phyloP scores from a whole-genome alignment of 2,113 vertebrate species.

The Otus sunia region DNA sequence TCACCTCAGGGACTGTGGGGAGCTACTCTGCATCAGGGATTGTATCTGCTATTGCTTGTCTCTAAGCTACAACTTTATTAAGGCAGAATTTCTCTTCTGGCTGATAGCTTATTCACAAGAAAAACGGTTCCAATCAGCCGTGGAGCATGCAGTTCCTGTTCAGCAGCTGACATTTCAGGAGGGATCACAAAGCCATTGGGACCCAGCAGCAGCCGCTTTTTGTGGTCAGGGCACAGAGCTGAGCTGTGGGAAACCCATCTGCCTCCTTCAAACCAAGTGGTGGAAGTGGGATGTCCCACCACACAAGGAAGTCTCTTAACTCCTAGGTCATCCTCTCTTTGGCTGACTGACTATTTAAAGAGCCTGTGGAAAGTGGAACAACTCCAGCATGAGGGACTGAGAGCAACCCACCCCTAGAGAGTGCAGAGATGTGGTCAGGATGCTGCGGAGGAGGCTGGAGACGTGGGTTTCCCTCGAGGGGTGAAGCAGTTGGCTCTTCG shows the following conservation, averaged over 20 bases:
- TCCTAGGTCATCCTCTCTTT: neutral
- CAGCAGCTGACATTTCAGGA: neutral
- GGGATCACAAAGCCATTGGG: neutral
- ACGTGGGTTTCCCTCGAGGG: neutral
- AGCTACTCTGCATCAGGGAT: neutral
- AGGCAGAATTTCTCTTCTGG: neutral
- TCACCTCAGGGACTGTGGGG: neutral
- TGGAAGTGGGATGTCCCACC: neutral
- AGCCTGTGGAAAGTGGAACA: neutral
- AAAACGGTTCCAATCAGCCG: neutral
- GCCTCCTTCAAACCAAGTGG: neutral
- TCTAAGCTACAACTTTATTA: neutral
- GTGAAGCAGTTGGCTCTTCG: neutral
- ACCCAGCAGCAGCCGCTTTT: neutral
- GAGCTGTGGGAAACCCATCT: neutral
- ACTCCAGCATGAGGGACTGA: neutral
- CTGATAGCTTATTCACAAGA: neutral
- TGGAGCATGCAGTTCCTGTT: neutral
- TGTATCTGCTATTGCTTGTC: neutral
- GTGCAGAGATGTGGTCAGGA: accelerated
- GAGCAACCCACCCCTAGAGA: neutral
- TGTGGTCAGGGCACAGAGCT: neutral
- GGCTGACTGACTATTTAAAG: neutral
- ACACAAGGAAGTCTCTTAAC: neutral
- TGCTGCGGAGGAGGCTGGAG: neutral